Conservation (phyloP, 2,113 vertebrate genomes). For the Microcebus murinus region DNA sequence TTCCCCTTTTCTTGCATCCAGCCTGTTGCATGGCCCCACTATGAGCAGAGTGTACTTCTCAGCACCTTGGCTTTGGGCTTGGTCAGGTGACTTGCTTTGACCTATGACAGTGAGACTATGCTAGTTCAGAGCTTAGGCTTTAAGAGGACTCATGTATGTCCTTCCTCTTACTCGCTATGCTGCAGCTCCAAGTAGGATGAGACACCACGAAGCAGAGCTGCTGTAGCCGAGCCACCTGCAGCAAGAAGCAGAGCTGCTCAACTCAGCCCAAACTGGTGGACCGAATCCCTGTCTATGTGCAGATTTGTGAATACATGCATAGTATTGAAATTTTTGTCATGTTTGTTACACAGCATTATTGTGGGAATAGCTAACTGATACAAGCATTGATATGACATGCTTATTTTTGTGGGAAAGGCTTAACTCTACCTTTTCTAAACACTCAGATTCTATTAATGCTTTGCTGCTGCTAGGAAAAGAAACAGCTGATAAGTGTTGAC, state of each 20-base stretch:
- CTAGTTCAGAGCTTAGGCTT: not conserved
- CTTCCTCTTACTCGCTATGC: not conserved
- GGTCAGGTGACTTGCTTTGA: not conserved
- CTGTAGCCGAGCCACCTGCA: not conserved
- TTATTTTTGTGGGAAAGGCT: not conserved
- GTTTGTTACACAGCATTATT: not conserved
- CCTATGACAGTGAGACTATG: not conserved
- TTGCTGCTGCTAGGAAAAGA: not conserved
- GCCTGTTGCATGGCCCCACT: not conserved
- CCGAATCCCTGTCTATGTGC: not conserved
- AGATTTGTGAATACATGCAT: not conserved
- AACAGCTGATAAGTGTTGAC: not conserved
- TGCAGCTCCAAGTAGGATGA: not conserved
- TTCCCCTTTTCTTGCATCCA: not conserved
- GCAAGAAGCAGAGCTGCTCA: not conserved
- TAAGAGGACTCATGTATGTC: not conserved
- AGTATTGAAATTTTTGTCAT: not conserved
- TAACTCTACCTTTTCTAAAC: not conserved
- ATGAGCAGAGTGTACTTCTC: not conserved
- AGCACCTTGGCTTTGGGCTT: not conserved
- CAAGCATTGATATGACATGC: too few relatives aligned
- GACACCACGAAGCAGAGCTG: not conserved
- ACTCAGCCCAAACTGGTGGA: too few relatives aligned
- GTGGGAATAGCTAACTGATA: not conserved
- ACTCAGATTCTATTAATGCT: not conserved